Conservation (phyloP, 1,140 invertebrate species). For the Leptinotarsa undecemlineata region DNA sequence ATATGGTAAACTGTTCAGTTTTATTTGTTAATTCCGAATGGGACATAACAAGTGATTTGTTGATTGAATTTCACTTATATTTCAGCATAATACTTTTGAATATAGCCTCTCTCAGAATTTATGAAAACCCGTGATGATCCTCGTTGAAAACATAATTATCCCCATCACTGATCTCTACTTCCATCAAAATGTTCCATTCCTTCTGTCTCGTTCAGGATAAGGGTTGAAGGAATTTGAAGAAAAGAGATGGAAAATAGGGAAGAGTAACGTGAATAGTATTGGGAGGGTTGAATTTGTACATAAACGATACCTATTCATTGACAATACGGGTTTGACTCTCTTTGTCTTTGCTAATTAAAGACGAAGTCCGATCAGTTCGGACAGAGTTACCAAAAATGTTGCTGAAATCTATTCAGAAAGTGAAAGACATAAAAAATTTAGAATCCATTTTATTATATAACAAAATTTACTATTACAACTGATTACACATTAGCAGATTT, state of each 20-base stretch:
- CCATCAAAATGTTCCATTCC: not conserved
- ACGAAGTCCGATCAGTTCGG: constrained; percentile 36
- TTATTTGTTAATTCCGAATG: too few relatives aligned
- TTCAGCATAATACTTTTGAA: too few relatives aligned
- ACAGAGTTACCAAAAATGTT: constrained; percentile 21
- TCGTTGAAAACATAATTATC: not conserved
- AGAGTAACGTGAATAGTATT: constrained; percentile 1
- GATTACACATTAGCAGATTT: too few relatives aligned
- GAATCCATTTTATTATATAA: too few relatives aligned
- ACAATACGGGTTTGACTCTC: constrained; percentile 45
- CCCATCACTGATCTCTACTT: not conserved
- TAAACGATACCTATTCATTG: constrained; percentile 49
- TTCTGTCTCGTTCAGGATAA: not conserved
- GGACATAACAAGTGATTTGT: too few relatives aligned
- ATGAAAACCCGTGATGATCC: too few relatives aligned
- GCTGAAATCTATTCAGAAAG: not conserved
- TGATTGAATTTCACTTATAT: too few relatives aligned
- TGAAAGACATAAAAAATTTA: too few relatives aligned
- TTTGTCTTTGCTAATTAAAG: constrained; percentile 50
- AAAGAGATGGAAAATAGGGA: not conserved
- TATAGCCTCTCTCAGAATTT: too few relatives aligned
- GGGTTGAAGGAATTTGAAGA: not conserved
- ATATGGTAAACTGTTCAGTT: too few relatives aligned
- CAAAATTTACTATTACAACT: too few relatives aligned
- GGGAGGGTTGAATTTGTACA: constrained; percentile 38